Percentiles rank a stretch among this genome's conserved stretches.
Evolutionary conservation across 2,888 invertebrate species (phyloP).

Genomic region (Trichogramma evanescens): DNA sequence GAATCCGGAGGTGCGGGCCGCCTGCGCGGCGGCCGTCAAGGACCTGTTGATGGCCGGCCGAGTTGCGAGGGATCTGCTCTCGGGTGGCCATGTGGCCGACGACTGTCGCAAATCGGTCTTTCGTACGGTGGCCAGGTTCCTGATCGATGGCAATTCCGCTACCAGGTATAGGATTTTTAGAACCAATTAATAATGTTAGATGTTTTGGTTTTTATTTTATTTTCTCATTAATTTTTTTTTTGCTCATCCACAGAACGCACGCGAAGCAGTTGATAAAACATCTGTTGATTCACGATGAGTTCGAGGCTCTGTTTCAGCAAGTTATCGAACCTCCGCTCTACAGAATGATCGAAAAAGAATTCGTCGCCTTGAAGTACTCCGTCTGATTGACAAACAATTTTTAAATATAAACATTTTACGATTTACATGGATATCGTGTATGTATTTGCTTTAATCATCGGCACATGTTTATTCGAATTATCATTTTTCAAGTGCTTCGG

Average conservation of each 20-base stretch:
- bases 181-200: no score
- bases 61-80: no score
- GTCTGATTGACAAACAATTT: no score
- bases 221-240: no score
- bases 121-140: constrained; percentile 24
- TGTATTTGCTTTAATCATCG: no score
- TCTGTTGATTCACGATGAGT: constrained; percentile 24
- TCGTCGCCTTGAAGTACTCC: constrained; percentile 26
- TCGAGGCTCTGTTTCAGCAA: constrained; percentile 25
- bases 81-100: no score
- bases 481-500: no score
- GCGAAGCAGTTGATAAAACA: constrained; percentile 26
- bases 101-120: constrained; percentile 2
- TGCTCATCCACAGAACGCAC: constrained; percentile 18
- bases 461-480: no score
- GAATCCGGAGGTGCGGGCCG: not conserved
- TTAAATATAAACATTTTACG: no score
- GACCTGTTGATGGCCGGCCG: no score
- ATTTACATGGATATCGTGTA: no score
- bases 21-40: not conserved
- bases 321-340: constrained; percentile 25
- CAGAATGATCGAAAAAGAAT: constrained; percentile 26
- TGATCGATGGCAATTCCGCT: constrained; percentile 26
- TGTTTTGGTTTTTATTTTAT: no score
- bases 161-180: constrained; percentile 22